A percentile compares a stretch with the other conserved stretches of the same genome.
These are phyloP conservation scores for Noctua fimbriata DNA, from an alignment of 2,888 invertebrate genomes.

Conservation along the genomic window DNA sequence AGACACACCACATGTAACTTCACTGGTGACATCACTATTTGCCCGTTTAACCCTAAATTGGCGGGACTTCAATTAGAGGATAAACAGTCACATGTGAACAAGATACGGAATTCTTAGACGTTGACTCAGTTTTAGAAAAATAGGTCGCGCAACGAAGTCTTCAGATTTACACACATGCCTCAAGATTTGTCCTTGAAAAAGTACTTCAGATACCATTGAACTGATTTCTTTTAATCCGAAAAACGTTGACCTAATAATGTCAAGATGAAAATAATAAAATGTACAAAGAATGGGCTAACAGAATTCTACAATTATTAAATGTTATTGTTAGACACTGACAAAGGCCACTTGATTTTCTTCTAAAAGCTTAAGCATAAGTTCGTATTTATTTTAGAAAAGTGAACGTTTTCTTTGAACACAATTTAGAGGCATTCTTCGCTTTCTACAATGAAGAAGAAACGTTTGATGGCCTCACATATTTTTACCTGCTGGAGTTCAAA, in stretches of 20 bases:
- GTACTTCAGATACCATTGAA: slow-evolving; percentile 13
- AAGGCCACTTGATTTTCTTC: not conserved
- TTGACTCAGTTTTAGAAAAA: slow-evolving; percentile 67
- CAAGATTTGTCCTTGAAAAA: slow-evolving; percentile 12
- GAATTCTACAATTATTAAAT: slow-evolving; percentile 15
- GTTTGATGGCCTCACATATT: slow-evolving; percentile 25
- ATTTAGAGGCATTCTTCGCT: slow-evolving; percentile 22
- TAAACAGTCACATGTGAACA: slow-evolving; percentile 55
- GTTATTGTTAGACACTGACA: slow-evolving; percentile 15
- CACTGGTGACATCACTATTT: slow-evolving; percentile 69
- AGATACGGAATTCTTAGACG: slow-evolving; percentile 71
- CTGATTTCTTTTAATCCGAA: slow-evolving; percentile 28
- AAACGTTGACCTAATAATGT: slow-evolving; percentile 35
- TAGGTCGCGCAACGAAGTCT: slow-evolving; percentile 53
- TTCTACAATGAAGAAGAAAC: slow-evolving; percentile 18
- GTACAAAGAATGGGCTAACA: slow-evolving; percentile 4
- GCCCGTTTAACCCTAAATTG: slow-evolving; percentile 71
- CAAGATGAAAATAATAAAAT: slow-evolving; percentile 17
- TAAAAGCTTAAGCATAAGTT: slow-evolving; percentile 11
- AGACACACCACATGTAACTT: slow-evolving; percentile 49
- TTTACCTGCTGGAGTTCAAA: slow-evolving; percentile 16
- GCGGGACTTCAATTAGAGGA: slow-evolving; percentile 69
- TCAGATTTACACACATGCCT: slow-evolving; percentile 36
- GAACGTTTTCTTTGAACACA: slow-evolving; percentile 13
- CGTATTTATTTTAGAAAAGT: slow-evolving; percentile 16